These are phyloP conservation scores for Papilio glaucus DNA, from an alignment of 1,140 invertebrate genomes.

Conservation along the genomic window DNA sequence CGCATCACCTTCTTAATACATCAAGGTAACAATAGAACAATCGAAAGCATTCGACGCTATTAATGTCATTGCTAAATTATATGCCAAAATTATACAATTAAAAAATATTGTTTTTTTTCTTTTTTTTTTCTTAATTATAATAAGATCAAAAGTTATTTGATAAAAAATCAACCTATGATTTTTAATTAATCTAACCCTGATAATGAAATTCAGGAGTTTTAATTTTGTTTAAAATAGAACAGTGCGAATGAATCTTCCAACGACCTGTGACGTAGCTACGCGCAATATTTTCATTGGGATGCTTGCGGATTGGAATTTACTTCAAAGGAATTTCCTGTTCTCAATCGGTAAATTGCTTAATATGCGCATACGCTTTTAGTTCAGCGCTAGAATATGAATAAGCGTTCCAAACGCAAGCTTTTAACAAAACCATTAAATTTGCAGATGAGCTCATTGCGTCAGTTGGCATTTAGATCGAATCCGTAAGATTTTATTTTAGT, in stretches of 20 bases:
- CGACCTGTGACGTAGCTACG: conserved; percentile 52
- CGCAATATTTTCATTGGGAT: conserved; percentile 70
- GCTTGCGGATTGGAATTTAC: conserved; percentile 61
- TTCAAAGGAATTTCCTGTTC: conserved; percentile 78
- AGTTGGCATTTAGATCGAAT: conserved; percentile 9
- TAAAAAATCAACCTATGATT: no score
- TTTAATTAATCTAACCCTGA: no score
- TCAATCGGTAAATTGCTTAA: conserved; percentile 64
- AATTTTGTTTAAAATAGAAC: no score
- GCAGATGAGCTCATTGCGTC: conserved; percentile 20
- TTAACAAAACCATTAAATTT: conserved; percentile 14
- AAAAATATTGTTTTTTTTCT: neutral
- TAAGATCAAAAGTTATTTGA: no score
- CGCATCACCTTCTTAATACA: conserved; percentile 45
- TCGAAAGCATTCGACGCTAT: conserved; percentile 28
- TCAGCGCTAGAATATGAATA: conserved; percentile 8
- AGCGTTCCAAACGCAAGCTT: conserved; percentile 22
- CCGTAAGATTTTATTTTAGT: neutral
- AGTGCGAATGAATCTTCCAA: conserved; percentile 46
- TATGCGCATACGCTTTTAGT: conserved; percentile 48
- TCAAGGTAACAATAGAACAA: conserved; percentile 34
- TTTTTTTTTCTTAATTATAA: neutral
- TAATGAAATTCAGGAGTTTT: no score
- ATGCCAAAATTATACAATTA: neutral
- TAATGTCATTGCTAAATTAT: conserved; percentile 4